Base-by-base conservation (phyloP, 64 coral and sea anemone genomes). In the Montipora foliosa region DNA sequence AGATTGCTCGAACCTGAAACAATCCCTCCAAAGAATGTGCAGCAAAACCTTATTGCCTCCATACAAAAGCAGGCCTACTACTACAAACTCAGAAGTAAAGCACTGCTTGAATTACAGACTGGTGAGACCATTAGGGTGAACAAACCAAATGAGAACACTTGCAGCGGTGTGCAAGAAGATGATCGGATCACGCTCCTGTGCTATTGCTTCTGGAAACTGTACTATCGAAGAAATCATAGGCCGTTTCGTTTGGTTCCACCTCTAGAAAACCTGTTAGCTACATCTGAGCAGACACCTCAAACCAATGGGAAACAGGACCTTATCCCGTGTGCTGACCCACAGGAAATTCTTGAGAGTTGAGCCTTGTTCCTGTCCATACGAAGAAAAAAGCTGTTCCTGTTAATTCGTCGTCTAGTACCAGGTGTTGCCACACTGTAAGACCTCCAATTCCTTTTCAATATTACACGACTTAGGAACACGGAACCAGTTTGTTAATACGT, bases 221-320 rank as follows among this genome's bases (percentile, higher is more conserved):
- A 91, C 49, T 83, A 75, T 66, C 47, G 89, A 44, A 64, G 89
- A 83, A 91, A 91, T 91, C 49, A 10, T 55, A 10, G 79, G 82
- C 79, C 82, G 89, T n/a, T 91, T 50, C 78, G 61, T 29, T 73
- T 51, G 51, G 89, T 91, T 24, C 89, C 60, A 46, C 88, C 51
- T 46, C 47, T 77, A 17, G 88, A 90, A 76, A 49, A 48, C 87
- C 47, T 24, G 25, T 21, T 0, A 10, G 71, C 71, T 6, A 17
- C 25, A 70, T 66, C 45, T 77, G 24, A 76, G 8, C 48, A 57
- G 87, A 37, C 37, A 37, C 37, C 37, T 37, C 1, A 37, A 37
- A 37, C 37, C 37, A 37, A 37, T 37, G 0, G 37, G 37, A 37
- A 37, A 37, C 37, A 37, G 37, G 24, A 76, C 49, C 71, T 20